Conservation (phyloP, 2,888 invertebrate species). For the Augiades crinisus region DNA sequence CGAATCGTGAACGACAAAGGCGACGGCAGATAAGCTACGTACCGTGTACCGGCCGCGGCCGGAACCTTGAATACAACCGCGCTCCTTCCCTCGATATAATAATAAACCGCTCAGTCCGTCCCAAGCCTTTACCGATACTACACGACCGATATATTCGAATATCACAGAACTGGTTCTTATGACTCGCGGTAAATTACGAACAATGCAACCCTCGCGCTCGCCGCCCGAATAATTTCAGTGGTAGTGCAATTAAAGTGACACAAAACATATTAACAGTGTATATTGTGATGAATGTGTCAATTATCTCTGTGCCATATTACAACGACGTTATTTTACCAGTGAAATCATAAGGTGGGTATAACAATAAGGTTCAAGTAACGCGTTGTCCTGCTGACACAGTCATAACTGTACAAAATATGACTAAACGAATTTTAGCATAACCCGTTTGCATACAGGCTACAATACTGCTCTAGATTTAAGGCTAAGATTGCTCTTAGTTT, state of each 20-base stretch:
- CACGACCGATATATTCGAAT: slow-evolving; percentile 58
- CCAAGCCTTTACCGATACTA: slow-evolving; percentile 69
- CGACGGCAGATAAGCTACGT: slow-evolving; percentile 65
- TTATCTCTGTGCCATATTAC: slow-evolving; percentile 63
- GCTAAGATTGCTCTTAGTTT: slow-evolving; percentile 2
- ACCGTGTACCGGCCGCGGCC: slow-evolving; percentile 64
- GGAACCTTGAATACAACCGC: slow-evolving; percentile 67
- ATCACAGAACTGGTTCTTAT: slow-evolving; percentile 26
- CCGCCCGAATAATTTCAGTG: slow-evolving; percentile 38
- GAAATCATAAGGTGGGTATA: slow-evolving; percentile 57
- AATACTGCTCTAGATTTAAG: no score
- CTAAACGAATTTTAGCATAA: slow-evolving; percentile 14
- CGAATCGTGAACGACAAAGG: slow-evolving; percentile 58
- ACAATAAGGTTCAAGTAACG: not conserved
- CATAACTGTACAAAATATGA: slow-evolving; percentile 24
- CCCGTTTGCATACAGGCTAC: slow-evolving; percentile 7
- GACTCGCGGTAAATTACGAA: slow-evolving; percentile 36
- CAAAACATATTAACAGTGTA: slow-evolving; percentile 59
- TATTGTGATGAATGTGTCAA: slow-evolving; percentile 77
- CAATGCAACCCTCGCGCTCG: slow-evolving; percentile 43
- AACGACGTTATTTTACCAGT: slow-evolving; percentile 49
- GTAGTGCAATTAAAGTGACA: slow-evolving; percentile 49
- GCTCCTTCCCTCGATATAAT: slow-evolving; percentile 74
- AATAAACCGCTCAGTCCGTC: slow-evolving; percentile 75
- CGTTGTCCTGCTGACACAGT: slow-evolving; percentile 12